phyloP scores from a whole-genome alignment of 2,113 vertebrate species.

The Camelus dromedarius region DNA sequence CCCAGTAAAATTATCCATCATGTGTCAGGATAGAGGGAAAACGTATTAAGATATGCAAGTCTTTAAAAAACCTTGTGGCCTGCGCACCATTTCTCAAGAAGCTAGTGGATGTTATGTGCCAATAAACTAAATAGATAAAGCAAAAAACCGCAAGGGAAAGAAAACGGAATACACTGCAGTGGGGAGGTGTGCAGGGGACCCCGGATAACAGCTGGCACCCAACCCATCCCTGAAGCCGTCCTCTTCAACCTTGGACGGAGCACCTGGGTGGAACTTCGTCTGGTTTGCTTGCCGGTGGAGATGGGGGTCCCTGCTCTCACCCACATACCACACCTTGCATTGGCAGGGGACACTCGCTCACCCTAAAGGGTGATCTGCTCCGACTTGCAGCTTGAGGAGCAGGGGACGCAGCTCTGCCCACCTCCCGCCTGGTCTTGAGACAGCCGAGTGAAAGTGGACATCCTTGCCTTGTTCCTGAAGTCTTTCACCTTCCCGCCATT shows the following conservation, averaged over 20 bases:
- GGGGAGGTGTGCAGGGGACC: no score
- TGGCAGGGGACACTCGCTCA: not conserved
- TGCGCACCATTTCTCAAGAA: not conserved
- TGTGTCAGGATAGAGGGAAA: not conserved
- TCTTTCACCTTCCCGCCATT: not conserved
- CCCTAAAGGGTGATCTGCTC: not conserved
- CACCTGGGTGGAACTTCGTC: not conserved
- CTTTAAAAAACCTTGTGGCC: not conserved
- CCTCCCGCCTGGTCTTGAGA: not conserved
- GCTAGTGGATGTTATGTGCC: no score
- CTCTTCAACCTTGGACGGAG: not conserved
- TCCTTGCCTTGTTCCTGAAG: not conserved
- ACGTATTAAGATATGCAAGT: not conserved
- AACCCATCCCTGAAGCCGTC: no score
- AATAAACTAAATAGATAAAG: not conserved
- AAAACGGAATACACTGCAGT: fast-evolving
- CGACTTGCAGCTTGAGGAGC: not conserved
- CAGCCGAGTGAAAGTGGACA: no score
- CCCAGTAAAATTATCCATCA: no score
- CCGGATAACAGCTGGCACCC: no score
- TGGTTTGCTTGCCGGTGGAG: no score
- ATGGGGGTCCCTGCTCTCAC: no score
- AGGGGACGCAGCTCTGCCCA: not conserved
- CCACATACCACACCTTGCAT: fast-evolving
- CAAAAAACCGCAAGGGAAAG: not conserved